phyloP scores from a whole-genome alignment of 2,888 invertebrate genomes.

The Macrophya annulata region DNA sequence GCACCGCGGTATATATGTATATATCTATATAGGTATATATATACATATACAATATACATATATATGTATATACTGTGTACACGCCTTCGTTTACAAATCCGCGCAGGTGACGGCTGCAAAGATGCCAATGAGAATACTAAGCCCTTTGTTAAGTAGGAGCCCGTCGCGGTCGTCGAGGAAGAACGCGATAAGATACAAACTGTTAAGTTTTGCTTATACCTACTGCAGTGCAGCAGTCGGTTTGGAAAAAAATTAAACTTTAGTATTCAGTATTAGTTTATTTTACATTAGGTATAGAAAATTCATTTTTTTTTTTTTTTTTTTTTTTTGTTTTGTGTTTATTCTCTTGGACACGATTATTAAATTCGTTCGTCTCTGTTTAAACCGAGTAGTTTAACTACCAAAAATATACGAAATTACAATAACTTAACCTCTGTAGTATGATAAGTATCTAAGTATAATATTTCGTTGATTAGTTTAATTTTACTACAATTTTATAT shows the following conservation, averaged over 20 bases:
- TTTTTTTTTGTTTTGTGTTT: neutral
- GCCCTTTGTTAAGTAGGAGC: constrained; percentile 9
- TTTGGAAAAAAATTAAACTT: neutral
- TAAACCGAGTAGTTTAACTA: neutral
- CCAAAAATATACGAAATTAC: neutral
- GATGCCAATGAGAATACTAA: constrained; percentile 27
- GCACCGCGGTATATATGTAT: neutral
- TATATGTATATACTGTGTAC: neutral
- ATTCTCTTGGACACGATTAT: neutral
- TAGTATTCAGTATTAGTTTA: neutral
- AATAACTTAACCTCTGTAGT: neutral
- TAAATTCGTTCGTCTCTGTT: neutral
- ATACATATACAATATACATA: no score
- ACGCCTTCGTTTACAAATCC: constrained; percentile 17
- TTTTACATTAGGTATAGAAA: neutral
- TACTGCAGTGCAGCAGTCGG: neutral
- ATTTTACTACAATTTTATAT: neutral
- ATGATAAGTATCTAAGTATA: neutral
- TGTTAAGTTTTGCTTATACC: neutral
- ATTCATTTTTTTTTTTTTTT: neutral
- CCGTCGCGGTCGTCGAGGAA: neutral
- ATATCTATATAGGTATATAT: neutral
- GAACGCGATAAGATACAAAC: constrained; percentile 31
- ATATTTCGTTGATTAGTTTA: neutral
- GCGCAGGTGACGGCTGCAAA: constrained; percentile 40